Base-by-base conservation (phyloP, 1,140 invertebrate species). In the Diploscapter pachys region DNA sequence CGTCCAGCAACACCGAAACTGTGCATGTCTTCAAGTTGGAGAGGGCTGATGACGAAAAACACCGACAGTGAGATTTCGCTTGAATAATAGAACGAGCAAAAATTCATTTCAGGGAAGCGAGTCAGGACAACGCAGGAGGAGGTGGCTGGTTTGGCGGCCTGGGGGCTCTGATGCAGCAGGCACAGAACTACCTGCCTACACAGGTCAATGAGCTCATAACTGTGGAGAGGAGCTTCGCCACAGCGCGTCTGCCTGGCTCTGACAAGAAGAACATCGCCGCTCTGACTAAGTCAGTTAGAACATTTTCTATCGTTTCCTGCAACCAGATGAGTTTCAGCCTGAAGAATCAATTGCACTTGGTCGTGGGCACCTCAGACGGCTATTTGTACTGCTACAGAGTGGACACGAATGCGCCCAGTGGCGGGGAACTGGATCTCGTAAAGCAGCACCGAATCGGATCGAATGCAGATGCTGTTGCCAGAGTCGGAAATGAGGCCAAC, bases 1-100 rank as follows among this genome's bases (percentile, higher is more conserved):
- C 93, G 80, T 95, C 94, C 71, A 96, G 93, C 82, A 98, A 98
- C 87, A 98, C 96, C 11, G 95, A 98, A 89, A 99, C 96, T 49
- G 93, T 99, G 80, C 96, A 99, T 88, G 91, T 98, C 80, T 99
- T 98, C 88, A 93, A 93, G 86, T 88, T 98, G 80, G 92, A 93
- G 8, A 72, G 68, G 53, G n/a, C 69, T 8, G 70, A 78, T 13
- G 75, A 74, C 9, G 59, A 6, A 66, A 77, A 51, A 69, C 63
- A 65, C 52, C 63, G 74, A 71, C 31, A 71, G 67, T 54, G 53
- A 4, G 48, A 6, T 68, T 50, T 13, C 5, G 13, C 51, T 4
- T 65, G 56, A 8, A 4, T 13, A 68, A 31, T 11, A 6, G 13
- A 9, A 13, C 13, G 48, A n/a, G 31, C 31, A 31, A 31, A 31